These are phyloP conservation scores for Acrocephalus scirpaceus DNA, from an alignment of 2,797 vertebrate species.

Conservation along the genomic window DNA sequence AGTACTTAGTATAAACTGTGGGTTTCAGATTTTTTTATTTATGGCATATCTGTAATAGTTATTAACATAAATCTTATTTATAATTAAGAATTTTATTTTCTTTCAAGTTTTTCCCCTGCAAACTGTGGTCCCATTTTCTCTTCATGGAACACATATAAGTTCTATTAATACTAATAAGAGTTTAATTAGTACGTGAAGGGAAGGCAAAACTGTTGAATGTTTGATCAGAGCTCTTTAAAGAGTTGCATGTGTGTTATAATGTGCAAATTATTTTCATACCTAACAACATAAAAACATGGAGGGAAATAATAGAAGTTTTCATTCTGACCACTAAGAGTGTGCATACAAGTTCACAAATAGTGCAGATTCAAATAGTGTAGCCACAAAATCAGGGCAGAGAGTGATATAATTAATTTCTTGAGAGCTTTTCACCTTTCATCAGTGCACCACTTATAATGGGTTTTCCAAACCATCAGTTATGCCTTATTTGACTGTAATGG, in stretches of 20 bases:
- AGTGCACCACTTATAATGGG: neutral
- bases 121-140: neutral
- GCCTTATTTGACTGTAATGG: neutral
- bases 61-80: neutral
- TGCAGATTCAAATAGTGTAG: neutral
- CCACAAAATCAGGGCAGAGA: neutral
- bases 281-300: neutral
- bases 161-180: neutral
- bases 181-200: constrained; percentile 20
- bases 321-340: neutral
- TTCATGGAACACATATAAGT: neutral
- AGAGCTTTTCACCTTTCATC: neutral
- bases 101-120: neutral
- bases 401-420: neutral
- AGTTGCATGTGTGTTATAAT: neutral
- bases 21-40: neutral
- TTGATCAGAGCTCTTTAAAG: constrained; percentile 47
- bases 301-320: neutral
- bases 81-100: neutral
- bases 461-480: neutral
- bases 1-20: neutral
- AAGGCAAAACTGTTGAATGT: neutral
- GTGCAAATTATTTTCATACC: constrained; percentile 35
- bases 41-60: neutral
- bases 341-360: neutral